Percentiles rank a stretch among this genome's conserved stretches.
Conservation (phyloP, 2,888 invertebrate genomes). For the Thecocarcelia acutangulata region DNA sequence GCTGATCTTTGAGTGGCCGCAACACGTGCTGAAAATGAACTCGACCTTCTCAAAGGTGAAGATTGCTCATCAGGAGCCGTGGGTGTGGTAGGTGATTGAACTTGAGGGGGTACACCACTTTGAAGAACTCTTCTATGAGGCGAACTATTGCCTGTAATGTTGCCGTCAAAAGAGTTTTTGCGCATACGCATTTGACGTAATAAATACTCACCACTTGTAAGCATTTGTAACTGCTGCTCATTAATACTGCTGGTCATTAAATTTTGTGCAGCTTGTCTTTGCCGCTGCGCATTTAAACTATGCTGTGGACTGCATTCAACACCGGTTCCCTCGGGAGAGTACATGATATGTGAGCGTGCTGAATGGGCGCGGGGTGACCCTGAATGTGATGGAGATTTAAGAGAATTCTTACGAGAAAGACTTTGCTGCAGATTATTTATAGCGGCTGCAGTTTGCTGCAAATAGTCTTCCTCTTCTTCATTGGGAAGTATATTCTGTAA, state of each 20-base stretch:
- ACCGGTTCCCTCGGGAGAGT: slow-evolving; percentile 73
- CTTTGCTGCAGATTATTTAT: slow-evolving; percentile 78
- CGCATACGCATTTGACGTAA: slow-evolving; percentile 78
- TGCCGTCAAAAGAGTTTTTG: slow-evolving; percentile 80
- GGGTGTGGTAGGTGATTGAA: slow-evolving; percentile 65
- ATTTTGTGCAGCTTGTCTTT: slow-evolving; percentile 67
- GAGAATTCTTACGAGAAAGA: slow-evolving; percentile 79
- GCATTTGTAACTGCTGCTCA: slow-evolving; percentile 78
- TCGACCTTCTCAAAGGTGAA: slow-evolving; percentile 85
- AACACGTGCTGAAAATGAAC: slow-evolving; percentile 84
- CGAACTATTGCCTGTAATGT: slow-evolving; percentile 67
- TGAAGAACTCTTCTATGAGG: slow-evolving; percentile 65
- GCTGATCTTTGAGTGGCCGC: slow-evolving; percentile 70
- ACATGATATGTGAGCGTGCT: slow-evolving; percentile 71
- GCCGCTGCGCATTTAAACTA: slow-evolving; percentile 73
- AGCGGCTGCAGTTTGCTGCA: slow-evolving; percentile 83
- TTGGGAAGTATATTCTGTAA: slow-evolving; percentile 74
- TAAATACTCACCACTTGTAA: slow-evolving; percentile 78
- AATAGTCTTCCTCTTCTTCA: slow-evolving; percentile 78
- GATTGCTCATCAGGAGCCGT: slow-evolving; percentile 66
- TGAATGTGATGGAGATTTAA: slow-evolving; percentile 78
- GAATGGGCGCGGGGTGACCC: slow-evolving; percentile 74
- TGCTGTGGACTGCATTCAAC: slow-evolving; percentile 80
- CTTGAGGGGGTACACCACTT: slow-evolving; percentile 68
- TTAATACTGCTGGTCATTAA: slow-evolving; percentile 81